Evolutionary conservation across 2,113 vertebrate species (phyloP).

Genomic region (Phocoena phocoena): DNA sequence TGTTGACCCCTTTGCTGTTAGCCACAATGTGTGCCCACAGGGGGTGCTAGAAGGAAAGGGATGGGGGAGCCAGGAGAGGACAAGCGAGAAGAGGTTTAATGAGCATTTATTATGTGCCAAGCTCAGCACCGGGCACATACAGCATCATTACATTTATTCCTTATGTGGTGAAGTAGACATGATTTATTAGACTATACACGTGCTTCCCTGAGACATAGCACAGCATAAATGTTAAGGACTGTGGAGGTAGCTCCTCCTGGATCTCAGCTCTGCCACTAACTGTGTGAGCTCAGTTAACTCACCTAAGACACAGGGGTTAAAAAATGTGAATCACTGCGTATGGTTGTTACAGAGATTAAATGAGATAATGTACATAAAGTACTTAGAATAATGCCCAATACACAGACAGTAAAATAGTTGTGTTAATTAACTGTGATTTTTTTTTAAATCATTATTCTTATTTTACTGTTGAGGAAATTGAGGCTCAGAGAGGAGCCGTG

Average conservation of each 20-base stretch:
- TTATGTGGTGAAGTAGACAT: background rate
- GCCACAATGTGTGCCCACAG: no score
- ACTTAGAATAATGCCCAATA: background rate
- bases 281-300: background rate
- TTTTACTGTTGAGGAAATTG: background rate
- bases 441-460: background rate
- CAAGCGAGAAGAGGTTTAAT: background rate
- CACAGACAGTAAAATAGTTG: background rate
- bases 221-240: fast-evolving
- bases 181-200: fast-evolving
- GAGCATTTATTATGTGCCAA: background rate
- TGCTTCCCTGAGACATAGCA: background rate
- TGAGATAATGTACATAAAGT: background rate
- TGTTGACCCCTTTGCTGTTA: background rate
- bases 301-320: background rate
- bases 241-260: background rate
- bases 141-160: background rate
- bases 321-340: background rate
- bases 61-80: background rate
- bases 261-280: background rate
- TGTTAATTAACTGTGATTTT: background rate
- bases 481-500: background rate
- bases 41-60: background rate
- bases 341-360: background rate
- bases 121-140: background rate